Evolutionary conservation across 1,140 invertebrate species (phyloP).

Genomic region (Drosophila mauritiana): DNA sequence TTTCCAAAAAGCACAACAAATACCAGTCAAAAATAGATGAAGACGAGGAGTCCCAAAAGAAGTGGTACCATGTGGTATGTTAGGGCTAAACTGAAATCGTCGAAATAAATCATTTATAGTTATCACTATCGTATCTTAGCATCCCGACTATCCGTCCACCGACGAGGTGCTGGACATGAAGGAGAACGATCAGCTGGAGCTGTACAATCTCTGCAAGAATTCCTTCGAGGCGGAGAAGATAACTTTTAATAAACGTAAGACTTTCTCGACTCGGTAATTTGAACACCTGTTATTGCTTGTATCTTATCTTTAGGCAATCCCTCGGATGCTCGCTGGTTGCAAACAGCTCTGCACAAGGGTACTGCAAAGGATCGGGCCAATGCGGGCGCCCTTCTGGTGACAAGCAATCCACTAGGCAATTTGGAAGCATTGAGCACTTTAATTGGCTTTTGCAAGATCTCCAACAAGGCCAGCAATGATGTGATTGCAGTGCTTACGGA

Average conservation of each 20-base stretch:
- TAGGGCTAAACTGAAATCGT: no score
- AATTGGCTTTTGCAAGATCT: slow-evolving; percentile 89
- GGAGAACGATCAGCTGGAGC: slow-evolving; percentile 75
- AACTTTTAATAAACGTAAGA: slow-evolving; percentile 67
- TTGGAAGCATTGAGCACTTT: slow-evolving; percentile 87
- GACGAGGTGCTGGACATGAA: slow-evolving; percentile 82
- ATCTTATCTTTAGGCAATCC: slow-evolving; percentile 66
- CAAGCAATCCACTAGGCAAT: slow-evolving; percentile 91
- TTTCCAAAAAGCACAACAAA: slow-evolving; percentile 41
- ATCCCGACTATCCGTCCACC: slow-evolving; percentile 65
- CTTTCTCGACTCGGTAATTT: background rate
- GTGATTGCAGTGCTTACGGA: slow-evolving; percentile 89
- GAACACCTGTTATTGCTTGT: background rate
- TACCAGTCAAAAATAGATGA: slow-evolving; percentile 54
- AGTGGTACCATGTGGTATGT: slow-evolving; percentile 81
- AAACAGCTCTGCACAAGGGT: slow-evolving; percentile 89
- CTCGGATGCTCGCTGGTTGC: slow-evolving; percentile 87
- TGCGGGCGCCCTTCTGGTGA: slow-evolving; percentile 90
- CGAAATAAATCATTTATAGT: no score
- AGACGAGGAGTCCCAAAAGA: slow-evolving; percentile 64
- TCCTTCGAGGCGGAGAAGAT: slow-evolving; percentile 69
- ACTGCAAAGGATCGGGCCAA: slow-evolving; percentile 92
- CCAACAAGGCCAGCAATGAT: slow-evolving; percentile 88
- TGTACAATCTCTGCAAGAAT: slow-evolving; percentile 74
- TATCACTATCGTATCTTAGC: slow-evolving; percentile 25